Evolutionary conservation across 2,113 vertebrate species (phyloP), one percentile per base, ranked within the genome.

Genomic region (Charadrius vociferus): DNA sequence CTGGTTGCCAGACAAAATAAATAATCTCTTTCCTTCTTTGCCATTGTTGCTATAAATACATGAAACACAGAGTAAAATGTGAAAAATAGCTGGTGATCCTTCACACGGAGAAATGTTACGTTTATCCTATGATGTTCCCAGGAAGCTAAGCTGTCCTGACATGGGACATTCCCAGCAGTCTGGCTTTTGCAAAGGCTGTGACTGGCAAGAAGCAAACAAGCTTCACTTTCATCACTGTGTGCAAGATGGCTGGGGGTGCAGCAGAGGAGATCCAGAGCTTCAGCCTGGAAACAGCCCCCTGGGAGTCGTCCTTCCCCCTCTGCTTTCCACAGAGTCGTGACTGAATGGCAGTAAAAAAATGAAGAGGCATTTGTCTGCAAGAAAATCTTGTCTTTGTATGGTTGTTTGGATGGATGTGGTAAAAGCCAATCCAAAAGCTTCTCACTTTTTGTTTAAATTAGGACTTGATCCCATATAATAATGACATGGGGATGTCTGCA

Each of bases 401-500:
- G 37, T 66, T 62, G 32, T 21, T 8, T 45, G 55, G 39, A 17
- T 39, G 58, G 47, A 14, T 21, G 30, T 49, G 75, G 75, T 41
- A 78, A 53, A 78, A 82, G 30, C 80, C 58, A 68, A 27, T 2
- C 39, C 39, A 41, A 41, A 41, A 41, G 3, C 22, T 63, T 45
- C 65, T 85, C 29, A 10, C 29, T 62, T 91, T 68, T 75, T 52
- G 22, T 73, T 89, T 47, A n/a, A 86, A n/a, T 59, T 49, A 16
- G 81, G 58, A 29, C 6, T 5, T 4, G 13, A 17, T 37, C 45
- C 73, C 10, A 1, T 68, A 7, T 23, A 52, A 8, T 58, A 90
- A 12, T 1, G 1, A 5, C 30, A 7, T 0, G 4, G 62, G 29
- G 58, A 3, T n/a, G 63, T 39, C 75, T 43, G 36, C n/a, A 8